phyloP scores from a whole-genome alignment of 2,113 vertebrate species.

The rabbit (Oryctolagus cuniculus) region mOryCun1.1 NC_091450.1:46826501-46827000 shows the following conservation, averaged over 20 bases:
- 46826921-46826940: neutral
- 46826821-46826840: neutral
- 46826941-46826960: neutral
- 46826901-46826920: neutral
- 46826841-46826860: accelerated
- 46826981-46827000: neutral
- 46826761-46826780: neutral
- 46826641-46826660: neutral
- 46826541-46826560: too few relatives aligned
- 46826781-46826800: accelerated
- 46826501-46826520: too few relatives aligned
- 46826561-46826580: too few relatives aligned
- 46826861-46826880: neutral
- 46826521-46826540: too few relatives aligned
- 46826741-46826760: too few relatives aligned
- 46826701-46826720: neutral
- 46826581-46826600: too few relatives aligned
- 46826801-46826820: neutral
- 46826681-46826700: neutral
- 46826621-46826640: neutral
- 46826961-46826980: neutral
- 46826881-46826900: neutral
- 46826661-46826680: neutral
- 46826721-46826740: neutral
- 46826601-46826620: too few relatives aligned